Conservation (phyloP, 2,888 invertebrate genomes). For the Drosophila suboccidentalis region DNA sequence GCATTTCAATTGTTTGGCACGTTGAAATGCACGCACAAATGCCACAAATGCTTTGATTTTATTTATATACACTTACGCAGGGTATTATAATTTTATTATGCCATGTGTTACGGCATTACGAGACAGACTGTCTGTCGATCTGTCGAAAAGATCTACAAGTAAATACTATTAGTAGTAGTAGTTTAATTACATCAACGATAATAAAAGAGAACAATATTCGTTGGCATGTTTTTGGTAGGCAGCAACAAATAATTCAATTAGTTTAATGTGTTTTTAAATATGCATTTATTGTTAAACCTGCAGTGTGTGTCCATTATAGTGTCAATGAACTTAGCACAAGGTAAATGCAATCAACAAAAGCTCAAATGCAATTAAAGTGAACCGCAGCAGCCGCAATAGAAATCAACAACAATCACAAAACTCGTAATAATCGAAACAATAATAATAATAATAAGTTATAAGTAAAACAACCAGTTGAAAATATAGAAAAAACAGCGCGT, state of each 20-base stretch:
- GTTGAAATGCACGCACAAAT: slow-evolving; percentile 68
- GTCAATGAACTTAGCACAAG: slow-evolving; percentile 64
- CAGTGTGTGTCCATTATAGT: neutral
- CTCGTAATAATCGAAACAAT: neutral
- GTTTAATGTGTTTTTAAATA: slow-evolving; percentile 6
- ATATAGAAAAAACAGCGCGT: slow-evolving; percentile 23
- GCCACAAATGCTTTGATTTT: slow-evolving; percentile 52
- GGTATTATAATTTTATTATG: slow-evolving; percentile 25
- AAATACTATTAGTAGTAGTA: neutral
- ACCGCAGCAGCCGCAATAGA: slow-evolving; percentile 20
- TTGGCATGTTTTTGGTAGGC: slow-evolving; percentile 8
- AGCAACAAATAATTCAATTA: slow-evolving; percentile 5
- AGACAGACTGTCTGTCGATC: slow-evolving; percentile 10
- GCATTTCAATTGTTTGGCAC: slow-evolving; percentile 68
- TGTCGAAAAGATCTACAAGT: neutral
- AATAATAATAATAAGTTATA: slow-evolving; percentile 2
- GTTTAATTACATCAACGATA: neutral
- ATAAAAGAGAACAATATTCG: neutral
- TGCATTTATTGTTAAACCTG: slow-evolving; percentile 6
- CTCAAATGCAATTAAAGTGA: slow-evolving; percentile 35
- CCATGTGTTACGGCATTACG: slow-evolving; percentile 7
- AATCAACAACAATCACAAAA: slow-evolving; percentile 4
- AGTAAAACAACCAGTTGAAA: slow-evolving; percentile 1
- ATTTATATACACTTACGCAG: slow-evolving; percentile 28
- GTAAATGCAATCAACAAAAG: slow-evolving; percentile 34